Conservation (phyloP, 2,888 invertebrate species). For the Lamellibrachia columna region DNA sequence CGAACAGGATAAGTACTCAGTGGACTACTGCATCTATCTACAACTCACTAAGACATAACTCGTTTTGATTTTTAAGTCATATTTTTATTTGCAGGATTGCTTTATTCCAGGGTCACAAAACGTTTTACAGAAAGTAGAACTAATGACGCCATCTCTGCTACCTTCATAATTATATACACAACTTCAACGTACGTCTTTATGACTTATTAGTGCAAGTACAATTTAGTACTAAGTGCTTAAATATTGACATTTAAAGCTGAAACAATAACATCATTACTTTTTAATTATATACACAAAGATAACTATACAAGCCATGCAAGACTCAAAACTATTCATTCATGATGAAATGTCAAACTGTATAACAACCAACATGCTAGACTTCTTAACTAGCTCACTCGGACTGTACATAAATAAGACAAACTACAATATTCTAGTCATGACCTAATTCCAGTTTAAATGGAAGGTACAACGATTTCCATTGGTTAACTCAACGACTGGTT, state of each 20-base stretch:
- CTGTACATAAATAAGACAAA: not conserved
- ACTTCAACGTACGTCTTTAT: not conserved
- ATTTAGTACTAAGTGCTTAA: too few relatives aligned
- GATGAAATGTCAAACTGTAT: not conserved
- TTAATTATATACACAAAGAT: not conserved
- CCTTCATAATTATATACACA: slow-evolving; percentile 6
- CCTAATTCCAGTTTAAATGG: too few relatives aligned
- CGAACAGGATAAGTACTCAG: too few relatives aligned
- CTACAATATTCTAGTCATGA: not conserved
- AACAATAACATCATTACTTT: not conserved
- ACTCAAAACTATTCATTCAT: not conserved
- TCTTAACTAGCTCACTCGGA: not conserved
- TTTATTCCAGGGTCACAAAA: not conserved
- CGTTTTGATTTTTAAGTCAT: not conserved
- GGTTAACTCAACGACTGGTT: too few relatives aligned
- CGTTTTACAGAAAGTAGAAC: not conserved
- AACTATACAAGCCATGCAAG: not conserved
- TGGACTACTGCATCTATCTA: not conserved
- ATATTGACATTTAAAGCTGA: not conserved
- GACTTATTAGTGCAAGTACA: not conserved
- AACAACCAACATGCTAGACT: not conserved
- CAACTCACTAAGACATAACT: not conserved
- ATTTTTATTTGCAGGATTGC: not conserved
- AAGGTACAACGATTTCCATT: too few relatives aligned
- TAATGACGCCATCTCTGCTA: not conserved